Evolutionary conservation across 2,888 invertebrate species (phyloP), one percentile per base, ranked within the genome.

Genomic region (Chrysodeixis includens): DNA sequence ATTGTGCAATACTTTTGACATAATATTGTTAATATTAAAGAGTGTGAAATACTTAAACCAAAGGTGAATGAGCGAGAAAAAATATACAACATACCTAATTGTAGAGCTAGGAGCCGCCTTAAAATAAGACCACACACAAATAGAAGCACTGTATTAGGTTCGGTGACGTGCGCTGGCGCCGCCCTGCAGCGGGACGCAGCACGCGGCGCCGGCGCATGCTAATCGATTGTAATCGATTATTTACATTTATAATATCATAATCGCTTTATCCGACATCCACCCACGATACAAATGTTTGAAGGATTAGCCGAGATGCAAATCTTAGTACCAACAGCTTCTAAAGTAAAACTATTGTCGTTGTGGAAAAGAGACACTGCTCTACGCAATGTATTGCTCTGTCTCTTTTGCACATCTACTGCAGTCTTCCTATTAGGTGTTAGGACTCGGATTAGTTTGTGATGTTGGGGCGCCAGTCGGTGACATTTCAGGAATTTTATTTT

Each of bases 201-300:
- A 69, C 74, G 59, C 68, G 76, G 62, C 64, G 71, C 71, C 69
- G 56, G 63, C 64, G 80, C 76, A 74, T 78, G 73, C 61, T 77
- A 79, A 81, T 77, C 73, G 66, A 74, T 68, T 78, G 78, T 77
- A 81, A 81, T 79, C 73, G 67, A 74, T 68, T 78, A 80, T 73
- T 82, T 74, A 71, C 78, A 74, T 76, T 66, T 71, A 74, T 80
- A 76, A 78, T 76, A 78, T 76, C 72, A 81, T 80, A 76, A 79
- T 77, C 77, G 59, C 64, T 66, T 78, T 78, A 81, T 71, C 66
- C 64, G 60, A 67, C 66, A 70, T 78, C 66, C 76, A 69, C 79
- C 79, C 78, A 79, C 79, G 64, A 60, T 9, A 73, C 73, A 67
- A 77, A 76, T 72, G 73, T 76, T 74, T 76, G 67, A 72, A 44